Evolutionary conservation across 1,140 invertebrate genomes (phyloP), one percentile per base, ranked within the genome.

Genomic region (Calephelis virginiensis): DNA sequence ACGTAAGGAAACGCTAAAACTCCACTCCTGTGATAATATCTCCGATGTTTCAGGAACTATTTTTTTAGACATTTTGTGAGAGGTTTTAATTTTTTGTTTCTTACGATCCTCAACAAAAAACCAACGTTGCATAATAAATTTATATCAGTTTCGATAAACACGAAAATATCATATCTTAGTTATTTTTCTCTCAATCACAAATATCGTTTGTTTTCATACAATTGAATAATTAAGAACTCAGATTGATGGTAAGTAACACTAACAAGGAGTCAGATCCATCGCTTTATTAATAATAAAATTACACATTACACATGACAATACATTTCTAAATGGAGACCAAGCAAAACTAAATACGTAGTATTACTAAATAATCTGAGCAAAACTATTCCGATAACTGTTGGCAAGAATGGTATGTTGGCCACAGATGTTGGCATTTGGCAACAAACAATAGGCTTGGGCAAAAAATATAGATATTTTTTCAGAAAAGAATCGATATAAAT

Each of bases 71-170:
- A 91, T 88, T 76, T 77, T 83, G 76, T 72, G 75, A 56, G 70
- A 64, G 43, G 68, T 61, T 65, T 72, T 81, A 50, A 83, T 67
- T 78, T 77, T 81, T 28, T 64, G 72, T 72, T 86, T 91, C 65
- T 82, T 88, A 12, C 76, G 80, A 68, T 92, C 84, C 76, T 92
- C 85, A 61, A 92, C 76, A 77, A 92, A 93, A 85, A 93, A 93
- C 91, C 92, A 93, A 68, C 85, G 83, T 85, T 93, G 92, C 92
- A 93, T 93, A 74, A 76, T 81, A 67, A 67, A 49, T 28, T 45
- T 48, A 61, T 66, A 66, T 64, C 49, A 14, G 17, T 53, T 53
- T 53, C 10, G 17, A 53, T 53, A 53, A n/a, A 53, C 13, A 14
- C 49, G 13, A 28, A 17, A 13, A 53, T 53, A 14, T 17, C 49